A percentile compares a stretch with the other conserved stretches of the same genome.
Evolutionary conservation across 2,113 vertebrate species (phyloP).

Genomic region (Nibea albiflora): DNA sequence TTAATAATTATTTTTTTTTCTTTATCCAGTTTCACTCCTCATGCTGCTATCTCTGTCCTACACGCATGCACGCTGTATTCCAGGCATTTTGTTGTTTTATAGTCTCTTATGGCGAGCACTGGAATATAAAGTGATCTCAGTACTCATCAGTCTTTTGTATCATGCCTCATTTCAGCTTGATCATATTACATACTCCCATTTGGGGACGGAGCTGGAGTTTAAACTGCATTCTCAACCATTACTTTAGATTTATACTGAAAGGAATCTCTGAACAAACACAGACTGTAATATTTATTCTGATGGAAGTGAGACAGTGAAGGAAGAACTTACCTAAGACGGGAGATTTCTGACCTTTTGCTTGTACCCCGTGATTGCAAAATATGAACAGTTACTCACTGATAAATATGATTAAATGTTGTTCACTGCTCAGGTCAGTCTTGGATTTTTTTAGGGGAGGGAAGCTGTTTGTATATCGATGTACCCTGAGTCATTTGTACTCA

Average conservation of each 20-base stretch:
- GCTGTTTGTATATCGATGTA: neutral
- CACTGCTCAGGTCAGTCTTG: neutral
- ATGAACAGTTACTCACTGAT: conserved; percentile 29
- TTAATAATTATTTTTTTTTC: neutral
- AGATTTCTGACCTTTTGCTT: conserved; percentile 45
- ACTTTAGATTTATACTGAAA: conserved; percentile 60
- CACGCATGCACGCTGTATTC: conserved; percentile 10
- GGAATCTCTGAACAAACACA: conserved; percentile 45
- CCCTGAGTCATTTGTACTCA: conserved; percentile 8
- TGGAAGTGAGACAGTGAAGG: conserved; percentile 38
- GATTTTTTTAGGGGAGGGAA: neutral
- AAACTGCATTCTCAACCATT: conserved; percentile 53
- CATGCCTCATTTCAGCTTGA: conserved; percentile 73
- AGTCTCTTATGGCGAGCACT: conserved; percentile 30
- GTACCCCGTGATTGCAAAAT: conserved; percentile 48
- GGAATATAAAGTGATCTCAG: conserved; percentile 60
- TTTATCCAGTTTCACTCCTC: neutral
- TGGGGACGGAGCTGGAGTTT: conserved; percentile 58
- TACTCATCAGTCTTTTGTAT: conserved; percentile 75
- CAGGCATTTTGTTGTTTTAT: conserved; percentile 42
- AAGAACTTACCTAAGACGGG: conserved; percentile 52
- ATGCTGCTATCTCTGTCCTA: neutral
- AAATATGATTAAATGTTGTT: conserved; percentile 1
- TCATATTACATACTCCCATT: conserved; percentile 64
- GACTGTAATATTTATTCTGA: conserved; percentile 42